Evolutionary conservation across 1,140 invertebrate genomes (phyloP), one percentile per base, ranked within the genome.

Genomic region (Neodiprion fabricii): DNA sequence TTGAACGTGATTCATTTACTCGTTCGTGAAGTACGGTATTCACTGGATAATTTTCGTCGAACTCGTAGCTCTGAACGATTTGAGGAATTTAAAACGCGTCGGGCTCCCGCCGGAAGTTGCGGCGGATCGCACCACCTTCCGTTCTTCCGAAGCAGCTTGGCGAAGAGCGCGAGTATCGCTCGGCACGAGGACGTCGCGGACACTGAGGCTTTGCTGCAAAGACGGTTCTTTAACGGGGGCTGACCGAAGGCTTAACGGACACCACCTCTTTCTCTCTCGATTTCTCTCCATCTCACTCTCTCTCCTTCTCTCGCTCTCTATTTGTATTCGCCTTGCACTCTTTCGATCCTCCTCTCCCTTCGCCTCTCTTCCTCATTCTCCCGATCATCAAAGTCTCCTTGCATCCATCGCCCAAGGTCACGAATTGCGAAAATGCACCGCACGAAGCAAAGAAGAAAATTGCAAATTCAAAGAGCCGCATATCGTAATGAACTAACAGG

Each of bases 201-300:
- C 53, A 61, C 53, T 61, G 53, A 61, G 53, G 53, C 53, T 9
- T 61, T 12, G 53, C 53, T 61, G 53, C 53, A 61, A 61, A 61
- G 53, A 61, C 53, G 53, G 53, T 61, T 61, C 5, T 61, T 61
- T 61, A 61, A 61, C 53, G 53, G 53, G 28, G 28, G 53, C 53
- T 61, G 11, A 61, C 53, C 53, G 53, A 61, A 14, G 53, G 53
- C 53, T 61, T 61, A 61, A 61, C 53, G 53, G 71, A 75, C 71
- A 75, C 74, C 48, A 75, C 67, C 71, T 68, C 49, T 53, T 73
- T 65, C 69, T 40, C 68, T 68, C 12, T 72, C 49, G 28, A 48
- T 47, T 72, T 66, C n/a, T n/a, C 53, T 40, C 28, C 28, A 40
- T 40, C 28, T 40, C 28, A 40, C 28, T 40, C 28, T 40, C 28